These are phyloP conservation scores for Cynoglossus semilaevis DNA, from an alignment of 2,113 vertebrate species.

Conservation along the genomic window DNA sequence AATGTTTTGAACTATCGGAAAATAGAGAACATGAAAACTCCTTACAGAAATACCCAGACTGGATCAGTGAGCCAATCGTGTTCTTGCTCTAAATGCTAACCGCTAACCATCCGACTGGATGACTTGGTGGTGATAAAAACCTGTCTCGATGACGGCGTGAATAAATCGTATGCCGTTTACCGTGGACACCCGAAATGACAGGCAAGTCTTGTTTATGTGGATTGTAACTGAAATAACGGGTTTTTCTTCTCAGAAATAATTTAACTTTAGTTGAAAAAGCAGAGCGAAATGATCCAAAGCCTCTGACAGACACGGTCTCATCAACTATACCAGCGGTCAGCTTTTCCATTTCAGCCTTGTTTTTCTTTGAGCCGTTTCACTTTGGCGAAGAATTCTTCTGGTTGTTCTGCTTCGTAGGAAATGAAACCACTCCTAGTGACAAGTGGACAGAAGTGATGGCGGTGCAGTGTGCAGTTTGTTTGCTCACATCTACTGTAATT, in stretches of 20 bases:
- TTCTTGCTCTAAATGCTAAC: too few relatives aligned
- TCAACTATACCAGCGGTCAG: slow-evolving; percentile 39
- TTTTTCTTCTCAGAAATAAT: neutral
- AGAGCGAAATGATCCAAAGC: slow-evolving; percentile 20
- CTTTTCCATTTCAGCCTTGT: slow-evolving; percentile 29
- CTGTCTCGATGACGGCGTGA: too few relatives aligned
- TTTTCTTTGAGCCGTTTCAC: slow-evolving; percentile 6
- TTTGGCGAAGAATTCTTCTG: slow-evolving; percentile 25
- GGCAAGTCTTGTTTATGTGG: neutral
- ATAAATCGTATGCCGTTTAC: too few relatives aligned
- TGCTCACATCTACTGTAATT: slow-evolving; percentile 6
- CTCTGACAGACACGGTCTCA: slow-evolving; percentile 9
- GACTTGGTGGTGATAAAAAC: too few relatives aligned
- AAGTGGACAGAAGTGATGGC: slow-evolving; percentile 23
- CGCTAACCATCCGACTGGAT: too few relatives aligned
- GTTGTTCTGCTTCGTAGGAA: slow-evolving; percentile 25
- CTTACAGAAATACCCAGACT: too few relatives aligned
- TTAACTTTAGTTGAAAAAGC: slow-evolving; percentile 16
- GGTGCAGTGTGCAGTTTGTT: slow-evolving; percentile 10
- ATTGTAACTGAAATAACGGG: neutral
- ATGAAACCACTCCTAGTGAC: slow-evolving; percentile 25
- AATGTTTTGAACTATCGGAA: too few relatives aligned
- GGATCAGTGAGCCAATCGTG: too few relatives aligned
- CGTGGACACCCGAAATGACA: too few relatives aligned
- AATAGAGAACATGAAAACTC: too few relatives aligned